Percentiles rank a stretch among this genome's conserved stretches.
These are phyloP conservation scores for Lasius platythorax DNA, from an alignment of 2,888 invertebrate species.

Conservation along the genomic window DNA sequence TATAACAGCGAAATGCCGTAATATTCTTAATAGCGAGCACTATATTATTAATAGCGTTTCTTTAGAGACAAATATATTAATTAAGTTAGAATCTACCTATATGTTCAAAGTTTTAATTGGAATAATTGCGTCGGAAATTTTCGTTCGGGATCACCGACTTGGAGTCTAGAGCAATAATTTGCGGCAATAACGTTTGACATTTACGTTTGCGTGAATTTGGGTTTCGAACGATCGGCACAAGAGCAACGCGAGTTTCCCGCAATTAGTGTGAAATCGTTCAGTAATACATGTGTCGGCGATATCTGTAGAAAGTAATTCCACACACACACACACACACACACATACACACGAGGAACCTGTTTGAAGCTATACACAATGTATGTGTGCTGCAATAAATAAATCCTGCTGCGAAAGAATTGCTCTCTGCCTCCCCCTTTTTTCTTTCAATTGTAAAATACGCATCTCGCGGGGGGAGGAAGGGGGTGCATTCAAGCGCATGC, in stretches of 20 bases:
- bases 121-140: neutral
- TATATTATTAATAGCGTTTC: neutral
- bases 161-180: neutral
- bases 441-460: neutral
- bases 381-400: constrained; percentile 13
- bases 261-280: neutral
- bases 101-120: neutral
- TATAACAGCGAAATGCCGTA: constrained; percentile 4
- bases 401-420: neutral
- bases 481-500: neutral
- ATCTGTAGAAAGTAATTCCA: neutral
- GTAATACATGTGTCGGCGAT: neutral
- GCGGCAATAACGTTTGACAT: neutral
- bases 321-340: too few relatives aligned
- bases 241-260: neutral
- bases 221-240: neutral
- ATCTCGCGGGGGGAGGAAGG: neutral
- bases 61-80: neutral
- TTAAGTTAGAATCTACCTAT: constrained; percentile 1
- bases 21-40: neutral
- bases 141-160: neutral
- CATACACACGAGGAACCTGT: neutral
- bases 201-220: constrained; percentile 9
- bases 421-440: neutral
- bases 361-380: neutral